Conservation (phyloP, 2,797 vertebrate genomes). For the Rhinichthys osculus region DNA sequence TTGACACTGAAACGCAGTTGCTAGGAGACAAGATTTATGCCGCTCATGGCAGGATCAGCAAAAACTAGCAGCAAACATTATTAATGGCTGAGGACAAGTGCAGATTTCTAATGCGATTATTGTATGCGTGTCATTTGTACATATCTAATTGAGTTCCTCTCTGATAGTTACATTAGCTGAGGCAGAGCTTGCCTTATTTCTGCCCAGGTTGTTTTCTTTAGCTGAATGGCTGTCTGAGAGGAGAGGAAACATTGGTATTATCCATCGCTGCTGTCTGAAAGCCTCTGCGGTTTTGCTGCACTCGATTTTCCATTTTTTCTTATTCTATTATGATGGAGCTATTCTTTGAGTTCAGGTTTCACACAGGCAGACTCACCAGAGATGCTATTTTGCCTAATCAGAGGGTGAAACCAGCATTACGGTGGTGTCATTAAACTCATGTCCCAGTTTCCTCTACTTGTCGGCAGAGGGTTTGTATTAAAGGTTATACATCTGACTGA, state of each 20-base stretch:
- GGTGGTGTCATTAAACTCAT: slow-evolving; percentile 13
- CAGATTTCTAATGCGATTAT: slow-evolving; percentile 47
- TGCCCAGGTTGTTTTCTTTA: slow-evolving; percentile 33
- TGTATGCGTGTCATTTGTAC: slow-evolving; percentile 48
- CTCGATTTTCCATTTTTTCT: slow-evolving; percentile 40
- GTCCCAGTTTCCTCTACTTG: slow-evolving; percentile 2
- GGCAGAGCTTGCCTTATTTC: neutral
- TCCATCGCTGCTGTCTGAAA: slow-evolving; percentile 25
- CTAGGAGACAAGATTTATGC: slow-evolving; percentile 52
- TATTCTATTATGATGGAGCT: slow-evolving; percentile 28
- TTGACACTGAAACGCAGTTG: slow-evolving; percentile 48
- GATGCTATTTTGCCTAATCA: slow-evolving; percentile 27
- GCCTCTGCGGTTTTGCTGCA: slow-evolving; percentile 16
- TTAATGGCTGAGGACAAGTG: slow-evolving; percentile 42
- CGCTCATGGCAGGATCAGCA: slow-evolving; percentile 37
- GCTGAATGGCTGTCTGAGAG: slow-evolving; percentile 28
- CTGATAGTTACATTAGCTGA: slow-evolving; percentile 43
- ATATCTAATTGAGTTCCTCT: slow-evolving; percentile 53
- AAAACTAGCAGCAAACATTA: slow-evolving; percentile 21
- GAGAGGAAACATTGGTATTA: slow-evolving; percentile 4
- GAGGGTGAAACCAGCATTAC: neutral
- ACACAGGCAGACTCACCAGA: slow-evolving; percentile 4
- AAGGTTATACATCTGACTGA: slow-evolving; percentile 13
- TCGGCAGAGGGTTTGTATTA: neutral
- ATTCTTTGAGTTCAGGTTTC: slow-evolving; percentile 24